phyloP scores from a whole-genome alignment of 35 echinoderm and acorn worm genomes.

The Lytechinus variegatus region DNA sequence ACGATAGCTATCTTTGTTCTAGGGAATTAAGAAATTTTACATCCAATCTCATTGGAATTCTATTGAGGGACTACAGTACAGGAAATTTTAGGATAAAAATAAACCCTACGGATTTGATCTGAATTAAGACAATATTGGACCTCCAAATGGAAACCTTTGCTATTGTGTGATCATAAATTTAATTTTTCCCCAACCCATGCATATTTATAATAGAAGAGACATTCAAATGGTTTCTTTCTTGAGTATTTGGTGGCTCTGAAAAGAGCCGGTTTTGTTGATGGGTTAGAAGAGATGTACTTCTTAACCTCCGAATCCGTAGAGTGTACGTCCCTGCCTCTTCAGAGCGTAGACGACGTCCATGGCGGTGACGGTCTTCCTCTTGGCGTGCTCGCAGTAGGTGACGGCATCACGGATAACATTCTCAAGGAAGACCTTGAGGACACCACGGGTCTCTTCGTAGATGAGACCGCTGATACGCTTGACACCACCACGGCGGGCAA shows the following conservation, averaged over 20 bases:
- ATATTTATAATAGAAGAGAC: neutral
- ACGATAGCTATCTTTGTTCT: no score
- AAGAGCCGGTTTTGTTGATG: slow-evolving; percentile 57
- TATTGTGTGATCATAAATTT: no score
- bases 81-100: no score
- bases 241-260: slow-evolving; percentile 73
- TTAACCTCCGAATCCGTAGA: slow-evolving; percentile 82
- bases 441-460: slow-evolving; percentile 85
- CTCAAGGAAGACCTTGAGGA: slow-evolving; percentile 76
- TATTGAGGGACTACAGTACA: no score
- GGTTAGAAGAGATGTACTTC: neutral
- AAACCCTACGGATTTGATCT: no score
- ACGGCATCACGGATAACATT: slow-evolving; percentile 86
- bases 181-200: no score
- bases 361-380: slow-evolving; percentile 77
- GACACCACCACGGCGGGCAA: slow-evolving; percentile 97
- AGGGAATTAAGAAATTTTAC: no score
- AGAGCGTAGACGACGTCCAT: slow-evolving; percentile 89
- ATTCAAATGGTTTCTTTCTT: slow-evolving; percentile 49
- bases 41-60: no score
- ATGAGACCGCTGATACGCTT: slow-evolving; percentile 98
- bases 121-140: no score
- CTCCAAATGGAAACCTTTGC: no score
- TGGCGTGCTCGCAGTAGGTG: slow-evolving; percentile 76
- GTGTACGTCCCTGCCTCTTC: slow-evolving; percentile 79